Percentiles rank a stretch among this genome's conserved stretches.
These are phyloP conservation scores for Euura lappo DNA, from an alignment of 1,140 invertebrate genomes.

Conservation along the genomic window DNA sequence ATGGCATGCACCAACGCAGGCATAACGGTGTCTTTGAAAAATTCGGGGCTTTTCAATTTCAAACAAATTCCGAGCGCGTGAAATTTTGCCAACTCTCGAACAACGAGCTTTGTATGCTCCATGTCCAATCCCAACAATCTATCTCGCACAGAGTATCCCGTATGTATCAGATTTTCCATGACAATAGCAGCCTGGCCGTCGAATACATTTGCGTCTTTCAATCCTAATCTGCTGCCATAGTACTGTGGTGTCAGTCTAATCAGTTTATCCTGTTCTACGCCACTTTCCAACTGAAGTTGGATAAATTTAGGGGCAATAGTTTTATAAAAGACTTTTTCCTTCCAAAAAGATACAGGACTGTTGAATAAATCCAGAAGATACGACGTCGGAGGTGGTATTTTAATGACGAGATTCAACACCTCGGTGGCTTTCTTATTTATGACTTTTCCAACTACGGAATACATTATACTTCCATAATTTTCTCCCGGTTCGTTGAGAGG, in stretches of 20 bases:
- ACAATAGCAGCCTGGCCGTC: constrained; percentile 64
- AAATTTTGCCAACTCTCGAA: constrained; percentile 61
- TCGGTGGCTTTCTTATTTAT: constrained; percentile 36
- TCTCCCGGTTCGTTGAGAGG: constrained; percentile 64
- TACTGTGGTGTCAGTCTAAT: constrained; percentile 59
- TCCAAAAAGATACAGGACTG: constrained; percentile 64
- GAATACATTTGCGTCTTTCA: constrained; percentile 54
- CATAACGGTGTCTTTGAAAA: constrained; percentile 52
- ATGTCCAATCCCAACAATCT: constrained; percentile 61
- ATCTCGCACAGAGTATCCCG: constrained; percentile 61
- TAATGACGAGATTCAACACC: constrained; percentile 61
- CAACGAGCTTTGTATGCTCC: constrained; percentile 56
- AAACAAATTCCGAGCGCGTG: constrained; percentile 65
- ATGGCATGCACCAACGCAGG: constrained; percentile 27
- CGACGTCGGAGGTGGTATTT: constrained; percentile 64
- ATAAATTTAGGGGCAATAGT: constrained; percentile 58
- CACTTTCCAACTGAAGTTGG: constrained; percentile 58
- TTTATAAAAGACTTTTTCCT: constrained; percentile 65
- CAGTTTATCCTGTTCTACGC: constrained; percentile 48
- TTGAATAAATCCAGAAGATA: constrained; percentile 64
- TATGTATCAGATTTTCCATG: constrained; percentile 64
- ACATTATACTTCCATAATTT: constrained; percentile 67
- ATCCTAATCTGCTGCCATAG: constrained; percentile 63
- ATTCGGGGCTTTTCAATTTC: constrained; percentile 57
- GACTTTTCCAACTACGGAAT: constrained; percentile 53